Percentiles rank a stretch among this genome's conserved stretches.
phyloP scores from a whole-genome alignment of 53 echinoderm and acorn worm genomes.

The Crossaster papposus region DNA sequence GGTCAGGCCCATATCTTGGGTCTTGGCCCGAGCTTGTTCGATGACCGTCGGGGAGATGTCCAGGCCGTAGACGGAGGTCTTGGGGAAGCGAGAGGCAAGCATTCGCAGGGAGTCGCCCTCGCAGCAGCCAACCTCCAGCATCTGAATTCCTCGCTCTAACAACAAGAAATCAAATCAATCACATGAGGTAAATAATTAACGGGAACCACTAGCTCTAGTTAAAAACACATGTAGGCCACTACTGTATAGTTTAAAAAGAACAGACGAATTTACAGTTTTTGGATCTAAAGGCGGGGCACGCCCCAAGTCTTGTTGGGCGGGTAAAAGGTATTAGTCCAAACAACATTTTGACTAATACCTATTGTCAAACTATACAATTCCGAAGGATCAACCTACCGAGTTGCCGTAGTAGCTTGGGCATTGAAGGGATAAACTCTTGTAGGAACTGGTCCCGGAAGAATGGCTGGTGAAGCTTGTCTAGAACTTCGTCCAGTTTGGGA shows the following conservation, averaged over 20 bases:
- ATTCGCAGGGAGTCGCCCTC: conserved; percentile 50
- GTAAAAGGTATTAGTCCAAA: not conserved
- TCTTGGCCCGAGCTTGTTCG: conserved; percentile 33
- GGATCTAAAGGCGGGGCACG: too few species aligned
- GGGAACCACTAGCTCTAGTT: too few species aligned
- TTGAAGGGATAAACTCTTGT: conserved; percentile 68
- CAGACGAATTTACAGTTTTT: too few species aligned
- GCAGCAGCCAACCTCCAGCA: conserved; percentile 79
- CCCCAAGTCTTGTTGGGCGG: not conserved
- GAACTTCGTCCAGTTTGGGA: conserved; percentile 35
- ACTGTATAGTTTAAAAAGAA: too few species aligned
- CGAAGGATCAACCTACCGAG: conserved; percentile 49
- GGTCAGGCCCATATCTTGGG: conserved; percentile 6
- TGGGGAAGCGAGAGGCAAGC: conserved; percentile 69
- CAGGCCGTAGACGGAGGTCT: conserved; percentile 66
- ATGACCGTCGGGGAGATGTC: conserved; percentile 62
- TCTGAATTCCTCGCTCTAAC: conserved; percentile 65
- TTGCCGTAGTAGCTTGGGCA: conserved; percentile 54
- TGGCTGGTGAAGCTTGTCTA: conserved; percentile 49
- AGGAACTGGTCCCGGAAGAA: conserved; percentile 59
- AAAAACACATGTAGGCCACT: too few species aligned
- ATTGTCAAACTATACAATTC: too few species aligned
- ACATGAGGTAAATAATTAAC: not conserved
- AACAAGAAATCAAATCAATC: not conserved
- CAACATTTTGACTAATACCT: not conserved